phyloP scores from a whole-genome alignment of 92 coral and sea anemone species.

The Pocillopora meandrina region DNA sequence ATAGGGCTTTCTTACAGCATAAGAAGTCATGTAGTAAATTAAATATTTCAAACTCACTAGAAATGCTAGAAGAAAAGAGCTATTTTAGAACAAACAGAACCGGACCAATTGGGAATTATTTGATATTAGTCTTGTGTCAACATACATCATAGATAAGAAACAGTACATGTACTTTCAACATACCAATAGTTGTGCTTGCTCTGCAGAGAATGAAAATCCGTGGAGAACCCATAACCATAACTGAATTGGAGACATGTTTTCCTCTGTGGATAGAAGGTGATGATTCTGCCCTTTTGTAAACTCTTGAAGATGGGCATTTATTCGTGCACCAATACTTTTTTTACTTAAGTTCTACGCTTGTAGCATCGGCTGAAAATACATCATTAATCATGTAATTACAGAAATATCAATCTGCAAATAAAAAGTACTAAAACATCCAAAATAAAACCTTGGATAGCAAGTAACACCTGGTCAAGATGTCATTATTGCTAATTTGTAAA shows the following conservation, averaged over 20 bases:
- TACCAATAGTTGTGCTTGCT: too few species aligned
- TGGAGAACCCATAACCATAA: slow-evolving; percentile 10
- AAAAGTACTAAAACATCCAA: slow-evolving; percentile 24
- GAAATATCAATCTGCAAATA: too few species aligned
- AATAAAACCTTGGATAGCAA: slow-evolving; percentile 19
- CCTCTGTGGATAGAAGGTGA: too few species aligned
- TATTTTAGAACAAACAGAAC: slow-evolving; percentile 13
- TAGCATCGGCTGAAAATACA: slow-evolving; percentile 26
- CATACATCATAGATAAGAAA: background rate
- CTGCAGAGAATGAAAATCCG: slow-evolving; percentile 1
- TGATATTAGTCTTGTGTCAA: slow-evolving; percentile 15
- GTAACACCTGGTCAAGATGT: slow-evolving; percentile 15
- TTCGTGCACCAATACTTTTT: slow-evolving; percentile 18
- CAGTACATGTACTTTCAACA: background rate
- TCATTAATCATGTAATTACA: slow-evolving; percentile 2
- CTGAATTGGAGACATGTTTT: slow-evolving; percentile 2
- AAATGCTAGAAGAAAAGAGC: slow-evolving; percentile 16
- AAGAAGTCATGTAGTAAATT: too few species aligned
- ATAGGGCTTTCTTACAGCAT: slow-evolving; percentile 11
- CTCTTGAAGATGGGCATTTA: too few species aligned
- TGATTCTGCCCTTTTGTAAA: too few species aligned
- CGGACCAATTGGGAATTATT: slow-evolving; percentile 18
- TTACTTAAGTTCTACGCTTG: slow-evolving; percentile 14
- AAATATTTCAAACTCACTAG: slow-evolving; percentile 14
- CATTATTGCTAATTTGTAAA: slow-evolving; percentile 15